Conservation (phyloP, 2,797 vertebrate species). For the Phyllotis vaccarum region DNA sequence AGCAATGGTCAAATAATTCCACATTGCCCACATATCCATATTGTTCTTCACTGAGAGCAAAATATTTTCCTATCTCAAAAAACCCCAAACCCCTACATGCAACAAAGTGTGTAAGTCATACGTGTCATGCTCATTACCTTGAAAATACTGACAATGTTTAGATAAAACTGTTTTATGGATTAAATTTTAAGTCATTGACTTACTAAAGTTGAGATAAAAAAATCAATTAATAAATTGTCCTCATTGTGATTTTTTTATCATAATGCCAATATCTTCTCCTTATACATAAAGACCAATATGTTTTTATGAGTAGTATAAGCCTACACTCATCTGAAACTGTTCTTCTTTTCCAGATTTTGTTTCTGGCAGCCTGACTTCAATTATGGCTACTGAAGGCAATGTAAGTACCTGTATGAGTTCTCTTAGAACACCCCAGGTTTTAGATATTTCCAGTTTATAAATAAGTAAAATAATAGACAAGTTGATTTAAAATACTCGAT, state of each 20-base stretch:
- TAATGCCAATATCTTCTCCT: background rate
- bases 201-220: background rate
- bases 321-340: constrained; percentile 45
- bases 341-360: constrained; percentile 89
- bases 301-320: background rate
- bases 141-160: background rate
- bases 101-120: background rate
- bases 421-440: background rate
- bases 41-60: constrained; percentile 19
- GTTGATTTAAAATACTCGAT: background rate
- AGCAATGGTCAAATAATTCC: background rate
- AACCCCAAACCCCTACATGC: background rate
- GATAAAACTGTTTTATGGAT: constrained; percentile 54
- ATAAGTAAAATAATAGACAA: background rate
- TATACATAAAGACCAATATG: background rate
- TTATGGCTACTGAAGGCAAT: constrained; percentile 93
- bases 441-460: background rate
- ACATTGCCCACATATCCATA: background rate
- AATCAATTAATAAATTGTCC: background rate
- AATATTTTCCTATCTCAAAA: constrained; percentile 47
- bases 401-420: constrained; percentile 89
- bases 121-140: background rate
- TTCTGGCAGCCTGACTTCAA: constrained; percentile 87
- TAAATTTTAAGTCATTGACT: background rate
- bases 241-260: background rate